phyloP scores from a whole-genome alignment of 1,140 invertebrate species.

The Apis dorsata region DNA sequence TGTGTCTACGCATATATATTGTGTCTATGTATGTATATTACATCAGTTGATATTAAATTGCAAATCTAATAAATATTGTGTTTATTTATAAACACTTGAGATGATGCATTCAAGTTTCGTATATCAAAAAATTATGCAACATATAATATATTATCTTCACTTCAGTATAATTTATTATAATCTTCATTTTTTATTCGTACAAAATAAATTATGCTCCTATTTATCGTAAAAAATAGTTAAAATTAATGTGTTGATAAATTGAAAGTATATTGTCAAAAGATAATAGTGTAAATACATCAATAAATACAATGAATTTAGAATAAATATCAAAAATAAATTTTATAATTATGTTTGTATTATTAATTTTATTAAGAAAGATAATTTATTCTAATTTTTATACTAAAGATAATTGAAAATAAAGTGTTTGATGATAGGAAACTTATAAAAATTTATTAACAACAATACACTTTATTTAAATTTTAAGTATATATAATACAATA shows the following conservation, averaged over 20 bases:
- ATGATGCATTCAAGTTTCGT: background rate
- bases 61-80: background rate
- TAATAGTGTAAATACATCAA: background rate
- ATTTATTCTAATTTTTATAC: background rate
- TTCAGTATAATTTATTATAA: background rate
- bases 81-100: background rate
- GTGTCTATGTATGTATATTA: background rate
- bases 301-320: background rate
- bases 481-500: background rate
- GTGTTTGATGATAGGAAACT: background rate
- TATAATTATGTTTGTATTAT: background rate
- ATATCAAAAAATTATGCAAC: no score
- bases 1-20: background rate
- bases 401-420: background rate
- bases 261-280: no score
- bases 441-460: background rate
- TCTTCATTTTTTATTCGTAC: background rate
- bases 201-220: background rate
- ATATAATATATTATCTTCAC: background rate
- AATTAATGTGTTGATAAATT: background rate
- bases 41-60: background rate
- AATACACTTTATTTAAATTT: background rate
- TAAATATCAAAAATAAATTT: background rate
- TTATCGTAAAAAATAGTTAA: background rate
- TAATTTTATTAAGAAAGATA: no score